These are phyloP conservation scores for Gonioctena quinquepunctata DNA, from an alignment of 1,140 invertebrate species.

Conservation along the genomic window DNA sequence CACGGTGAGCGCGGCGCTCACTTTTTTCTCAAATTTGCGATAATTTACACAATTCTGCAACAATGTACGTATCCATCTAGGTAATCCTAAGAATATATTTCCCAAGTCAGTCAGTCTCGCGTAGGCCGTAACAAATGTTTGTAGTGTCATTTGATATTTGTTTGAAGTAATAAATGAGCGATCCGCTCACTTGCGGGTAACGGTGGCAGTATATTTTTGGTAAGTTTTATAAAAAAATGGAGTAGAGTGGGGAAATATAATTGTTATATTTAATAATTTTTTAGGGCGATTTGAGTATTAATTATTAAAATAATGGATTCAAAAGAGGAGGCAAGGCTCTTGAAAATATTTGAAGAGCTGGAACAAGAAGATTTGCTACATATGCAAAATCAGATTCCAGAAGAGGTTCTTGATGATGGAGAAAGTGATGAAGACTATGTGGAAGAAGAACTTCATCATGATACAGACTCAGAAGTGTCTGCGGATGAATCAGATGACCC, in stretches of 20 bases:
- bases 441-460: too few species aligned
- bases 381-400: neutral
- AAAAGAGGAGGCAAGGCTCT: neutral
- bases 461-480: too few species aligned
- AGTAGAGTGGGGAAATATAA: too few species aligned
- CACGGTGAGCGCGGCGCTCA: neutral
- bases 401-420: neutral
- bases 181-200: too few species aligned
- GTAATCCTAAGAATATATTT: neutral
- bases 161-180: too few species aligned
- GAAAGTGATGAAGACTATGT: neutral
- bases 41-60: neutral
- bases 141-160: neutral
- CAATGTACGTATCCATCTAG: neutral
- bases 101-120: neutral
- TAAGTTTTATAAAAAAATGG: too few species aligned
- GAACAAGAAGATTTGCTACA: neutral
- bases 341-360: neutral
- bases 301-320: neutral
- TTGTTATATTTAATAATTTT: neutral
- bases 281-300: neutral
- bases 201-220: too few species aligned
- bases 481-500: neutral
- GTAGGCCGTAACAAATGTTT: neutral
- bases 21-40: neutral